Evolutionary conservation across 2,113 vertebrate genomes (phyloP).

Genomic region (Alethe diademata): DNA sequence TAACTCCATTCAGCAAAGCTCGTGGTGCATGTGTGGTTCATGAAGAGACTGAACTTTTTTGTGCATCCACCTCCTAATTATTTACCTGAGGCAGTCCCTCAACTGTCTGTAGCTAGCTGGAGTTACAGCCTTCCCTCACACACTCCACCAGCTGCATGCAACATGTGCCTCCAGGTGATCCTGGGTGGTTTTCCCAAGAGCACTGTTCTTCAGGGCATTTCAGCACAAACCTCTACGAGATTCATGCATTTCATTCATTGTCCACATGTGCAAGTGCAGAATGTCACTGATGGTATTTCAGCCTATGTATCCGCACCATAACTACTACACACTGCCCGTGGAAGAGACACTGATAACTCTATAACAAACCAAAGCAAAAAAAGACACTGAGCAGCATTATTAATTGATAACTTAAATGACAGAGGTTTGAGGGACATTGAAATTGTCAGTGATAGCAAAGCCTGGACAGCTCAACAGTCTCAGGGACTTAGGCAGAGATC

Average conservation of each 20-base stretch:
- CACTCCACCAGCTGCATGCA: neutral
- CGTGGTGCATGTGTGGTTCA: rapidly evolving
- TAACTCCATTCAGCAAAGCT: neutral
- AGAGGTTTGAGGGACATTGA: neutral
- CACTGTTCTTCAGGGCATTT: neutral
- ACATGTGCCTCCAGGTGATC: neutral
- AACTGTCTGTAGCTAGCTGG: neutral
- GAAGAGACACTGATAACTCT: neutral
- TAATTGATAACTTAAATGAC: neutral
- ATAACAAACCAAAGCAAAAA: neutral
- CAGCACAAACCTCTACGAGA: neutral
- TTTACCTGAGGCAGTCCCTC: neutral
- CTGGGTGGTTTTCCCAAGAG: neutral
- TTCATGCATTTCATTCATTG: neutral
- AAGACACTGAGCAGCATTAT: neutral
- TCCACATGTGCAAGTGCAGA: neutral
- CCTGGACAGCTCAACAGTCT: neutral
- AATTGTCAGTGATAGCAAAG: neutral
- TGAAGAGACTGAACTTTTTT: neutral
- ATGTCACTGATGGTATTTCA: neutral
- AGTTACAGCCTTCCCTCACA: neutral
- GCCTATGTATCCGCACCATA: neutral
- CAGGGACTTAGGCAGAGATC: neutral
- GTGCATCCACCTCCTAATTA: neutral
- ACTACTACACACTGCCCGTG: neutral